A percentile compares a stretch with the other conserved stretches of the same genome.
Evolutionary conservation across 2,888 invertebrate species (phyloP).

Genomic region (Plagodis pulveraria): DNA sequence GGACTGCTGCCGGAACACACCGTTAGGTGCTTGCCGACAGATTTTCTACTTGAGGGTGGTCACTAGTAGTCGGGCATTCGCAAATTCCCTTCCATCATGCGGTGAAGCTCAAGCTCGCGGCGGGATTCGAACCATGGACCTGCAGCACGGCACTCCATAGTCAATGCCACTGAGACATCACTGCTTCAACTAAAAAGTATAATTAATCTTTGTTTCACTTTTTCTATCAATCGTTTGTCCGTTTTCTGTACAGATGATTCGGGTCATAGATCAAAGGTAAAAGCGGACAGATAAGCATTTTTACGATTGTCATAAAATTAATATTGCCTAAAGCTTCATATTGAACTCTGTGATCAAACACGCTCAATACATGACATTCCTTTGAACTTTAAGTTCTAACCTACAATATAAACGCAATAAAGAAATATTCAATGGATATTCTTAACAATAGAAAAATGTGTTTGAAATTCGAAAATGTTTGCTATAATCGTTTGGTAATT

Average conservation of each 20-base stretch:
- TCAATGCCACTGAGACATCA: no score
- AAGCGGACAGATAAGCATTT: conserved; percentile 16
- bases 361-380: conserved; percentile 5
- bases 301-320: conserved; percentile 26
- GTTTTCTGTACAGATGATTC: conserved; percentile 1
- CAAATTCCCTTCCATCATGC: no score
- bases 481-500: conserved; percentile 14
- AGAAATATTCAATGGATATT: conserved; percentile 9
- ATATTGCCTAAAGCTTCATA: conserved; percentile 22
- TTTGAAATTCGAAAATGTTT: conserved; percentile 1
- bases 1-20: no score
- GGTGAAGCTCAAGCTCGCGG: no score
- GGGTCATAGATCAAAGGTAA: conserved; percentile 19
- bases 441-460: conserved; percentile 9
- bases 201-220: no score
- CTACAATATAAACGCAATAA: conserved; percentile 12
- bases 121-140: no score
- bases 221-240: conserved; percentile 1
- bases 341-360: conserved; percentile 1
- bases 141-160: no score
- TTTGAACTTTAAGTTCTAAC: conserved; percentile 24
- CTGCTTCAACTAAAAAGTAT: no score
- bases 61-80: no score
- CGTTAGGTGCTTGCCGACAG: no score
- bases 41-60: no score